These are phyloP conservation scores for Archaeoteleia sp. DNA, from an alignment of 2,888 invertebrate genomes.

Conservation along the genomic window DNA sequence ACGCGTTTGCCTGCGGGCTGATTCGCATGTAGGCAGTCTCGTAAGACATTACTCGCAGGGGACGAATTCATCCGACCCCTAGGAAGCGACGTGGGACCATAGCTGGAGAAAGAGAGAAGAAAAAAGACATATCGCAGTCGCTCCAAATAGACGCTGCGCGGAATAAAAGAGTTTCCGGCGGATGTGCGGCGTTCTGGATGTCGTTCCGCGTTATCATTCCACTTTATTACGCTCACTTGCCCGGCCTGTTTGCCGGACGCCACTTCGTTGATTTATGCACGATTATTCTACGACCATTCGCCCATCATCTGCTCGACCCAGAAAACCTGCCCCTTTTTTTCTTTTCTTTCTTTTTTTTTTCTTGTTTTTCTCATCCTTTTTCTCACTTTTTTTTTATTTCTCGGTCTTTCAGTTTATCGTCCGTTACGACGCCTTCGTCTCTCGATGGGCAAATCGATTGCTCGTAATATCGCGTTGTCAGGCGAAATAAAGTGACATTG, in stretches of 20 bases:
- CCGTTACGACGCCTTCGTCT: slow-evolving; percentile 23
- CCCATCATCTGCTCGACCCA: slow-evolving; percentile 9
- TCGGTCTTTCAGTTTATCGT: slow-evolving; percentile 22
- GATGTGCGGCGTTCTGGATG: slow-evolving; percentile 59
- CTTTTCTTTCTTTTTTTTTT: slow-evolving; percentile 12
- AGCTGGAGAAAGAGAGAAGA: slow-evolving; percentile 31
- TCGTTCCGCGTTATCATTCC: slow-evolving; percentile 64
- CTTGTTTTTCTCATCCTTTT: slow-evolving; percentile 10
- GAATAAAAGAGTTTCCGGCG: slow-evolving; percentile 56
- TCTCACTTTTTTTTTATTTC: slow-evolving; percentile 15
- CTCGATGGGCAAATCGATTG: slow-evolving; percentile 46
- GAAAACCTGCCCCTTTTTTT: slow-evolving; percentile 11
- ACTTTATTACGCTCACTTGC: slow-evolving; percentile 59
- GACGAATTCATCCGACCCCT: slow-evolving; percentile 38
- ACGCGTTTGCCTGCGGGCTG: slow-evolving; percentile 55
- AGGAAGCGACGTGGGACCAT: slow-evolving; percentile 24
- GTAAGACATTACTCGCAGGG: slow-evolving; percentile 54
- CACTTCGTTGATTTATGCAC: slow-evolving; percentile 47
- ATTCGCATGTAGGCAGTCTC: slow-evolving; percentile 58
- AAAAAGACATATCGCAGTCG: slow-evolving; percentile 41
- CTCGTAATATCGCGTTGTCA: slow-evolving; percentile 49
- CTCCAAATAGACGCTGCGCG: slow-evolving; percentile 44
- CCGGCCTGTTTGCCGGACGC: slow-evolving; percentile 30
- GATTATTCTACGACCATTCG: slow-evolving; percentile 24
- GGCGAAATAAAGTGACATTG: slow-evolving; percentile 48